A percentile compares a stretch with the other conserved stretches of the same genome.
Conservation (phyloP, 1,140 invertebrate species). For the Aphis craccivora region DNA sequence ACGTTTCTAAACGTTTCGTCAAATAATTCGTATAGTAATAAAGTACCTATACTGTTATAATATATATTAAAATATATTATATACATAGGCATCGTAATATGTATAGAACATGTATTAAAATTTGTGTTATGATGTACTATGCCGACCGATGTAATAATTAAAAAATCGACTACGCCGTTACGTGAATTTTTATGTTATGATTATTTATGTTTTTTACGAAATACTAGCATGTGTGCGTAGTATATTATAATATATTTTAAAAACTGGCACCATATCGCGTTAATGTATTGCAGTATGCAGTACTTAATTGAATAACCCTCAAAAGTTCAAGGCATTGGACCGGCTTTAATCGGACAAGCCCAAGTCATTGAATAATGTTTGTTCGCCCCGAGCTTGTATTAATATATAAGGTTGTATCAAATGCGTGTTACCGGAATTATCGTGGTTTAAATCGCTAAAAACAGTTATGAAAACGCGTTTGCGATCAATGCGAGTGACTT, state of each 20-base stretch:
- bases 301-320: neutral
- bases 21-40: neutral
- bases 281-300: neutral
- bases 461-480: neutral
- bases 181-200: neutral
- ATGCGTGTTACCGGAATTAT: neutral
- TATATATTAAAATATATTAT: neutral
- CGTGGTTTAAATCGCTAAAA: neutral
- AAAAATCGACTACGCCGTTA: neutral
- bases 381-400: neutral
- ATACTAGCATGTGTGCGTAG: neutral
- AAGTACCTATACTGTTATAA: neutral
- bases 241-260: neutral
- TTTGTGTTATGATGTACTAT: neutral
- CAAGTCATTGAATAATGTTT: neutral
- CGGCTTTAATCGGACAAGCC: neutral
- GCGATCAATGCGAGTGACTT: neutral
- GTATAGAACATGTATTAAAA: neutral
- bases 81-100: neutral
- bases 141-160: neutral
- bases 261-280: neutral
- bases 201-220: conserved; percentile 11
- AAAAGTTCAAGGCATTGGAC: neutral
- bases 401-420: conserved; percentile 1
- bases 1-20: neutral